These are phyloP conservation scores for Micrasema minimum DNA, from an alignment of 1,140 invertebrate genomes.

Conservation along the genomic window DNA sequence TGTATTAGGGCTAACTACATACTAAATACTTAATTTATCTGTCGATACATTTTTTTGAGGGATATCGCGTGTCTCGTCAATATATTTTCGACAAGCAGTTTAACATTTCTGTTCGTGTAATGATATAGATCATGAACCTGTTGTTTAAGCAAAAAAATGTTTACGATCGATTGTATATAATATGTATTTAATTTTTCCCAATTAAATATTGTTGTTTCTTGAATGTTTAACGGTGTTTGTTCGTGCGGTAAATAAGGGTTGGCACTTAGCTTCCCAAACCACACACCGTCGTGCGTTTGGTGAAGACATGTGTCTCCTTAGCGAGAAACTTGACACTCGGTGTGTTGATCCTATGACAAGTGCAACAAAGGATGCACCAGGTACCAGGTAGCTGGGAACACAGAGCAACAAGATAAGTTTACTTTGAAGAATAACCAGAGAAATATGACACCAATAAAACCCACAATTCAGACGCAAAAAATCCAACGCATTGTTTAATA, in stretches of 20 bases:
- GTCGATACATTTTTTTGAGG: too few species aligned
- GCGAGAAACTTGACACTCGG: slow-evolving; percentile 21
- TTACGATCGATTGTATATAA: too few species aligned
- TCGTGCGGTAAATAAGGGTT: slow-evolving; percentile 8
- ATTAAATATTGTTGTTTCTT: too few species aligned
- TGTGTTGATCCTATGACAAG: slow-evolving; percentile 25
- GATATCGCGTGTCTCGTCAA: too few species aligned
- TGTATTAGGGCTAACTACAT: too few species aligned
- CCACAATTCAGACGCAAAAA: slow-evolving; percentile 3
- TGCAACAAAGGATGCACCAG: slow-evolving; percentile 31
- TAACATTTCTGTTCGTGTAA: too few species aligned
- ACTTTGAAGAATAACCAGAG: slow-evolving; percentile 8
- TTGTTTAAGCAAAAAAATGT: too few species aligned
- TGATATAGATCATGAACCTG: too few species aligned
- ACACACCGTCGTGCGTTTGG: neutral
- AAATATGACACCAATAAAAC: slow-evolving; percentile 21
- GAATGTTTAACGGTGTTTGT: neutral
- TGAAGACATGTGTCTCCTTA: slow-evolving; percentile 18
- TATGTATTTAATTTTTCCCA: too few species aligned
- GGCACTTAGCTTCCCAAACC: slow-evolving; percentile 8
- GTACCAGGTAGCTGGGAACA: neutral
- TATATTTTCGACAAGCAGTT: too few species aligned
- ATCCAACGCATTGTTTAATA: slow-evolving; percentile 12
- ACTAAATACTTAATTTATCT: too few species aligned
- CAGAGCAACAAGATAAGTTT: slow-evolving; percentile 28